phyloP scores from a whole-genome alignment of 2,797 vertebrate species.

The Danio choprae region DNA sequence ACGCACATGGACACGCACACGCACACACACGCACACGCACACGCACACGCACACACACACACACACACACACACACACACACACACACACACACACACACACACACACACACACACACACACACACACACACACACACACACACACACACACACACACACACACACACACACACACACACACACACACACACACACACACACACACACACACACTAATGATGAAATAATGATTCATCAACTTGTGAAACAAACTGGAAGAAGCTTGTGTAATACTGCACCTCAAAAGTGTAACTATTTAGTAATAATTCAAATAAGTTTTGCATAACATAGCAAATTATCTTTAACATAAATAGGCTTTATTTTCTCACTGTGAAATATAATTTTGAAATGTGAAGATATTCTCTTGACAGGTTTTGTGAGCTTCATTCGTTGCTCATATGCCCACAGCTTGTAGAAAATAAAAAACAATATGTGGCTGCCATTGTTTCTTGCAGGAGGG shows the following conservation, averaged over 20 bases:
- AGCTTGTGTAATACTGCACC: neutral
- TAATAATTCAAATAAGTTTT: too few relatives aligned
- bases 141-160: too few relatives aligned
- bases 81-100: too few relatives aligned
- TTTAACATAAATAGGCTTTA: neutral
- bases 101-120: neutral
- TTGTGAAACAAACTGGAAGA: conserved; percentile 18
- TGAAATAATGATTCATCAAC: neutral
- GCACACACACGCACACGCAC: too few relatives aligned
- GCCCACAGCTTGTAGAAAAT: conserved; percentile 3
- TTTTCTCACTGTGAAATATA: neutral
- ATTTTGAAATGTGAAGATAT: neutral
- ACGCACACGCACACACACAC: too few relatives aligned
- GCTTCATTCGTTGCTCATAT: neutral
- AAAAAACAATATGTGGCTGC: neutral
- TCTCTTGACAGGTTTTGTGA: conserved; percentile 4
- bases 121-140: neutral
- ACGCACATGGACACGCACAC: too few relatives aligned
- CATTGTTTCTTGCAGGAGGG: conserved; percentile 25
- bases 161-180: too few relatives aligned
- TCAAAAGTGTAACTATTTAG: neutral
- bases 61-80: too few relatives aligned
- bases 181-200: too few relatives aligned
- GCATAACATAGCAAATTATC: neutral
- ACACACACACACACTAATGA: neutral